Conservation (phyloP, 2,797 vertebrate species). For the Danio aesculapii region DNA sequence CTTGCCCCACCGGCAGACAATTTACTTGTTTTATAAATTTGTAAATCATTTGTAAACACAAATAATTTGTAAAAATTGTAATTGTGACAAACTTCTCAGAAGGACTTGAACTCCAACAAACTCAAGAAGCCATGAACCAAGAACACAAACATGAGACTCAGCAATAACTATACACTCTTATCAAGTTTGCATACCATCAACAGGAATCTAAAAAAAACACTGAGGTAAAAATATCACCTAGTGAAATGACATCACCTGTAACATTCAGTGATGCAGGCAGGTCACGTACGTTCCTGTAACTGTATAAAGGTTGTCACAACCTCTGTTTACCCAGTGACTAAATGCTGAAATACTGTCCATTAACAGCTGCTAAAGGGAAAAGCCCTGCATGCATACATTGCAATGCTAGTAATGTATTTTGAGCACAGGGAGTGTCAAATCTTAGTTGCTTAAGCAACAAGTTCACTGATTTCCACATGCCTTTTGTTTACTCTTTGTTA, state of each 20-base stretch:
- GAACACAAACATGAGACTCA: neutral
- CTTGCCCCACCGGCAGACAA: too few relatives aligned
- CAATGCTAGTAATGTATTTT: slow-evolving; percentile 20
- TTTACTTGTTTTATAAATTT: too few relatives aligned
- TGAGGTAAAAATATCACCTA: neutral
- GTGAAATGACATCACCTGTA: slow-evolving; percentile 27
- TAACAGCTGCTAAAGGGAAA: slow-evolving; percentile 5
- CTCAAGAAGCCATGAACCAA: too few relatives aligned
- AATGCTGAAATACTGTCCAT: slow-evolving; percentile 22
- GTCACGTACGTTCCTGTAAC: neutral
- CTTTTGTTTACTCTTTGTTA: neutral
- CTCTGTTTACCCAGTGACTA: slow-evolving; percentile 39
- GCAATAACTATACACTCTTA: neutral
- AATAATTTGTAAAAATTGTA: too few relatives aligned
- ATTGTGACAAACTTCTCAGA: too few relatives aligned
- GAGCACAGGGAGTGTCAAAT: slow-evolving; percentile 2
- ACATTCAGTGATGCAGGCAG: neutral
- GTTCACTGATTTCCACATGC: slow-evolving; percentile 8
- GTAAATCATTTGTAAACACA: too few relatives aligned
- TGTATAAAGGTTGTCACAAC: neutral
- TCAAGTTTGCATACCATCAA: neutral
- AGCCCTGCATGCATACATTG: slow-evolving; percentile 3
- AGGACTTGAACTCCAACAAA: too few relatives aligned
- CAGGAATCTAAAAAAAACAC: neutral
- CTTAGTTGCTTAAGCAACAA: slow-evolving; percentile 14